Evolutionary conservation across 1,140 invertebrate genomes (phyloP).

Genomic region (Whitmania pigra): DNA sequence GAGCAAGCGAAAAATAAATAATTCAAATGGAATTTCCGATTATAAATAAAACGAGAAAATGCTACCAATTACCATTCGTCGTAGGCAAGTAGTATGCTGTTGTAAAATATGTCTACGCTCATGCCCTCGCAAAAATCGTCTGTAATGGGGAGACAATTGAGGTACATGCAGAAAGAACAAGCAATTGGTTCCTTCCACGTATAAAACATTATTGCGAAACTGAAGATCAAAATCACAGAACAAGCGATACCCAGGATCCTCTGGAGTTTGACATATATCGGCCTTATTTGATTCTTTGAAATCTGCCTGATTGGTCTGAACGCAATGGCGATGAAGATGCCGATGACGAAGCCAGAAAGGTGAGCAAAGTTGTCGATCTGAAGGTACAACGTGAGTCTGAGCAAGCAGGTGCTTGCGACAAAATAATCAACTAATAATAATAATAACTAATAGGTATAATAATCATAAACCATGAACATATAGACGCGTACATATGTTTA

Average conservation of each 20-base stretch:
- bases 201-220: conserved; percentile 66
- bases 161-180: conserved; percentile 72
- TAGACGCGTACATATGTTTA: too few relatives aligned
- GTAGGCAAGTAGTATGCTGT: background rate
- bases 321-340: conserved; percentile 76
- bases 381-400: too few relatives aligned
- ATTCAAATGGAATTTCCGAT: background rate
- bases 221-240: conserved; percentile 57
- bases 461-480: too few relatives aligned
- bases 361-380: conserved; percentile 88
- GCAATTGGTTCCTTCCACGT: conserved; percentile 78
- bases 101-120: conserved; percentile 66
- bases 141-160: conserved; percentile 82
- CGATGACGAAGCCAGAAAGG: conserved; percentile 75
- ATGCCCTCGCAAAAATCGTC: conserved; percentile 80
- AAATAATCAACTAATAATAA: too few relatives aligned
- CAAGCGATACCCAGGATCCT: conserved; percentile 66
- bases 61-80: background rate
- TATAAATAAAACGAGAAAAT: background rate
- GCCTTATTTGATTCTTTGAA: conserved; percentile 26
- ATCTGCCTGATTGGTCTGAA: conserved; percentile 73
- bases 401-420: too few relatives aligned
- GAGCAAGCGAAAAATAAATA: background rate
- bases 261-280: conserved; percentile 41
- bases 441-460: too few relatives aligned